Evolutionary conservation across 2,113 vertebrate genomes (phyloP), one percentile per base, ranked within the genome.

Genomic region (Ramphastos sulfuratus): DNA sequence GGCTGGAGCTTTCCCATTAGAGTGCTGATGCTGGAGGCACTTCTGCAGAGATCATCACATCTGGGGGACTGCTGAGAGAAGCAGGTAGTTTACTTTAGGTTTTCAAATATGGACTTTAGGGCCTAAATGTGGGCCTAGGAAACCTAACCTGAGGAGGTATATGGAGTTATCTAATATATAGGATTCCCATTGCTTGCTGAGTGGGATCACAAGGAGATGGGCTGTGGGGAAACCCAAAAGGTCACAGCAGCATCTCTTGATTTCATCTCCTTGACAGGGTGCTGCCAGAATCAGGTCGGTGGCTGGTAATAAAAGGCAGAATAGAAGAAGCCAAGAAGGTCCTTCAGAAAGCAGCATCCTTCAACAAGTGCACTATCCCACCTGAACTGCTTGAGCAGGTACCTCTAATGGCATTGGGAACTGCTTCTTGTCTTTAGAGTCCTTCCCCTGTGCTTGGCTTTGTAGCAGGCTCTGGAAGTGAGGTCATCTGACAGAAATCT

Each of bases 231-330:
- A 54, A 30, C 10, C 46, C 35, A 12, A 37, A 27, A 46, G 31
- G 46, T 19, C 58, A 7, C 35, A 37, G 59, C 59, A 71, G 59
- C 69, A 33, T 25, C 56, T 66, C 3, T 70, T 69, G 73, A 23
- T 52, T 15, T 24, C n/a, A 44, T 30, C 60, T 46, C n/a, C 46
- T 64, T 20, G 30, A 16, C 96, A 99, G 99, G 98, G 65, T 98
- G 79, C 95, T 99, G 9, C 98, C 98, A 7, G 98, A 99, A 81
- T 99, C 99, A 1, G 97, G 98, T 37, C 97, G 98, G 35, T 99
- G 99, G 99, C 98, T 99, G 35, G 88, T 98, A 65, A 98, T 97
- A 11, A 97, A 96, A 89, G 98, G 98, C 35, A 98, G 87, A 78
- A 92, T 96, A 9, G 93, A 98, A 35, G 97, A 97, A 59, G 99